A percentile compares a stretch with the other conserved stretches of the same genome.
Evolutionary conservation across 1,140 invertebrate species (phyloP).

Genomic region (Bombus waltoni): DNA sequence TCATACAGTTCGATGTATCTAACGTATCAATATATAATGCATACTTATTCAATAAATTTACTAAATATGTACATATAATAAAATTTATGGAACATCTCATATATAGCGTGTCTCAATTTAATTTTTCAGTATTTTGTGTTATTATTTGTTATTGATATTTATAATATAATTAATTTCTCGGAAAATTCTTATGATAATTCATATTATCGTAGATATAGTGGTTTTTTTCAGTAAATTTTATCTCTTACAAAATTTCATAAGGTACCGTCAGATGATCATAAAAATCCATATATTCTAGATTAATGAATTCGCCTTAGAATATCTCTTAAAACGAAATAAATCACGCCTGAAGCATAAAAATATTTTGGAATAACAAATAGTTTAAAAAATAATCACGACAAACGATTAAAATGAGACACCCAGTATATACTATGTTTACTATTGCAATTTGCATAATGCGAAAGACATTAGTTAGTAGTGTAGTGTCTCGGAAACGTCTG

Average conservation of each 20-base stretch:
- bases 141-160: background rate
- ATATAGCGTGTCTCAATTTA: background rate
- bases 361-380: background rate
- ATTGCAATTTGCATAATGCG: too few species aligned
- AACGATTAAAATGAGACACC: background rate
- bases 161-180: background rate
- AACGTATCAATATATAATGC: background rate
- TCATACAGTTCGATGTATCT: background rate
- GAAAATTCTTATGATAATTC: background rate
- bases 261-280: background rate
- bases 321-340: background rate
- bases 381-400: background rate
- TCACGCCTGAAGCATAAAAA: background rate
- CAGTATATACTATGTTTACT: background rate
- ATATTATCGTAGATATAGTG: background rate
- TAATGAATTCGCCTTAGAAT: too few species aligned
- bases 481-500: too few species aligned
- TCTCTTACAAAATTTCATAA: background rate
- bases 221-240: background rate
- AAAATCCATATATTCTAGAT: background rate
- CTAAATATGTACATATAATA: background rate
- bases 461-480: too few species aligned
- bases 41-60: background rate
- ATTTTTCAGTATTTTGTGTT: background rate
- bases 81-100: background rate